Evolutionary conservation across 2,113 vertebrate genomes (phyloP), one percentile per base, ranked within the genome.

Genomic region (Enhydra lutris): DNA sequence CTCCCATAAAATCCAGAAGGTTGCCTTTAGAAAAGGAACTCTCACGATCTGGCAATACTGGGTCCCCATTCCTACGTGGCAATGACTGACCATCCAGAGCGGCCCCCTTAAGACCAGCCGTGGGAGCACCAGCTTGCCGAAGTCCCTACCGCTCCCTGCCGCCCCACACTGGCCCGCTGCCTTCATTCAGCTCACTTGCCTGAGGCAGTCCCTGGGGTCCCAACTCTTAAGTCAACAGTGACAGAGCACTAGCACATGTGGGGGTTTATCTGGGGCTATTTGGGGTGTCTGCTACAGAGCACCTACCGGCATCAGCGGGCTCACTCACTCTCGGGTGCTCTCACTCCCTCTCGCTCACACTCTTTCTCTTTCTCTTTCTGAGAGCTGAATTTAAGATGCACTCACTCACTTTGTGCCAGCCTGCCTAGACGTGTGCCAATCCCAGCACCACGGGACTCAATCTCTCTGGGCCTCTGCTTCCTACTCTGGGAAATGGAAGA

Each of bases 401-500:
- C 42, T 29, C 14, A 67, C 42, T 29, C 34, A 1, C 31, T 67
- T 39, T n/a, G 34, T 4, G 21, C 17, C 31, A 20, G 39, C 18
- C 67, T 50, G 29, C 34, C 47, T 52, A n/a, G 23, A 13, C 24
- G 8, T 23, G 11, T 18, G 17, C 31, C 47, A 34, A 14, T 15
- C 18, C 57, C 47, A 23, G 23, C 26, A 36, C 34, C 24, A 6
- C 34, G 14, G 18, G 31, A 52, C 34, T 31, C 26, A 17, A 4
- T n/a, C 59, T 65, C 45, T 65, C 69, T 61, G 50, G 59, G 42
- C 74, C 50, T 94, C 50, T 55, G 61, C 24, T 57, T 85, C 36
- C 71, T 73, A 50, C 78, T 88, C 93, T 80, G 67, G 47, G 12
- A 84, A 91, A 93, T 91, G 86, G 36, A 42, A 24, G 24, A 31